A percentile compares a stretch with the other conserved stretches of the same genome.
Evolutionary conservation across 2,888 invertebrate genomes (phyloP).

Genomic region (Gandaritis pyraliata): DNA sequence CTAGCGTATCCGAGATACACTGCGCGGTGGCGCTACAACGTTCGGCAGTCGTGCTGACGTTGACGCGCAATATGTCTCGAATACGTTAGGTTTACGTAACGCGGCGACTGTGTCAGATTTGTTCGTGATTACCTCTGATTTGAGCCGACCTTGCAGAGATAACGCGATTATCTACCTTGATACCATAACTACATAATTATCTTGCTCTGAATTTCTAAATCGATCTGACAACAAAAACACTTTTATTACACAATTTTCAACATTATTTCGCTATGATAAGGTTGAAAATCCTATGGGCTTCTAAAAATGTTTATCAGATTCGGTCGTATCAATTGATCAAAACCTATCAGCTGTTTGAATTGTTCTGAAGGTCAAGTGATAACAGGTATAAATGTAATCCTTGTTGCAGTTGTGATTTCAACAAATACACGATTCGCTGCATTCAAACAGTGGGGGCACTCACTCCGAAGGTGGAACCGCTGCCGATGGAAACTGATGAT

Average conservation of each 20-base stretch:
- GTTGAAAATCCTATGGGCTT: constrained; percentile 12
- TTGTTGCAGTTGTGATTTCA: constrained; percentile 91
- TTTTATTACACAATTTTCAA: constrained; percentile 6
- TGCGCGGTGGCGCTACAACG: too few species aligned
- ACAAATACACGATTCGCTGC: constrained; percentile 92
- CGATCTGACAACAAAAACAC: too few species aligned
- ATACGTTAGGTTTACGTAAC: too few species aligned
- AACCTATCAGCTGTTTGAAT: constrained; percentile 37
- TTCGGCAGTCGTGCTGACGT: too few species aligned
- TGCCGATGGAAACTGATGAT: constrained; percentile 64
- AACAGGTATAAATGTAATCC: constrained; percentile 14
- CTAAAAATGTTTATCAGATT: constrained; percentile 28
- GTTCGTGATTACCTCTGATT: too few species aligned
- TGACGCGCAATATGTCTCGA: too few species aligned
- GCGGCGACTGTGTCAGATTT: too few species aligned
- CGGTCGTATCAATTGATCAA: constrained; percentile 42
- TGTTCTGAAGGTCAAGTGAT: constrained; percentile 51
- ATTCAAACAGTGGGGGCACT: constrained; percentile 83
- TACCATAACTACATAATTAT: not conserved
- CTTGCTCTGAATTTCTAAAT: not conserved
- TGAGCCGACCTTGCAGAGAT: too few species aligned
- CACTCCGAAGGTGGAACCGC: constrained; percentile 61
- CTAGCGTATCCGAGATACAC: too few species aligned
- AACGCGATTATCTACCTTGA: too few species aligned
- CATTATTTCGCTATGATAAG: constrained; percentile 1